Evolutionary conservation across 2,113 vertebrate genomes (phyloP).

Genomic region (Cettia cetti): DNA sequence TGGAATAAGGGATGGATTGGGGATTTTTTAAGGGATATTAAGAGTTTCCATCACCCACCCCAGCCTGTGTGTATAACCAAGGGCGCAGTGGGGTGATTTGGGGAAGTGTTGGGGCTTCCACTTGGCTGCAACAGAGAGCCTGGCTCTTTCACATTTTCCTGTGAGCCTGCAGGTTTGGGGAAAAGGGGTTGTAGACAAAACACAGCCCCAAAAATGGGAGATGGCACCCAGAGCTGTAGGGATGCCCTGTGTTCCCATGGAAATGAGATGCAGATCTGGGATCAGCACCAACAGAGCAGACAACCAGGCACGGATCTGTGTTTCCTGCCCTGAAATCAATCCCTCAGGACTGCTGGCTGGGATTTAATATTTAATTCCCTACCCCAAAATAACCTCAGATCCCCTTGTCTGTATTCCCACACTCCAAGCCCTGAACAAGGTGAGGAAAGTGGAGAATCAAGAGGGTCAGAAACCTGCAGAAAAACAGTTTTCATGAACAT

Average conservation of each 20-base stretch:
- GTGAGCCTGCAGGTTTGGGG: not conserved
- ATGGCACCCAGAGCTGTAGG: not conserved
- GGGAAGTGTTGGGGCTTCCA: not conserved
- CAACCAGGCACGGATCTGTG: accelerated
- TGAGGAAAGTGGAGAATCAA: not conserved
- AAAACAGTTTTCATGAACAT: not conserved
- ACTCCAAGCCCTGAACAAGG: not conserved
- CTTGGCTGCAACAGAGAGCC: not conserved
- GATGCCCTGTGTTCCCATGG: not conserved
- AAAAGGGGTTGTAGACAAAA: not conserved
- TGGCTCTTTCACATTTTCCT: not conserved
- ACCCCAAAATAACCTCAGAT: not conserved
- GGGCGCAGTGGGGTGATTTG: not conserved
- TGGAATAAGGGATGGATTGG: not conserved
- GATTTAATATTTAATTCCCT: not conserved
- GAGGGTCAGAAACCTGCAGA: not conserved
- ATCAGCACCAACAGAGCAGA: not conserved
- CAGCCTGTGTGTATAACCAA: not conserved
- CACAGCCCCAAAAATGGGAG: not conserved
- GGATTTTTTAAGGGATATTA: not conserved
- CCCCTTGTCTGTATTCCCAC: not conserved
- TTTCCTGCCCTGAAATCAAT: not conserved
- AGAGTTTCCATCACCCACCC: not conserved
- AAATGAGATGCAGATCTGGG: not conserved
- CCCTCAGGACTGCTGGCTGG: not conserved